Evolutionary conservation across 2,113 vertebrate species (phyloP).

Genomic region (Proteles cristata): DNA sequence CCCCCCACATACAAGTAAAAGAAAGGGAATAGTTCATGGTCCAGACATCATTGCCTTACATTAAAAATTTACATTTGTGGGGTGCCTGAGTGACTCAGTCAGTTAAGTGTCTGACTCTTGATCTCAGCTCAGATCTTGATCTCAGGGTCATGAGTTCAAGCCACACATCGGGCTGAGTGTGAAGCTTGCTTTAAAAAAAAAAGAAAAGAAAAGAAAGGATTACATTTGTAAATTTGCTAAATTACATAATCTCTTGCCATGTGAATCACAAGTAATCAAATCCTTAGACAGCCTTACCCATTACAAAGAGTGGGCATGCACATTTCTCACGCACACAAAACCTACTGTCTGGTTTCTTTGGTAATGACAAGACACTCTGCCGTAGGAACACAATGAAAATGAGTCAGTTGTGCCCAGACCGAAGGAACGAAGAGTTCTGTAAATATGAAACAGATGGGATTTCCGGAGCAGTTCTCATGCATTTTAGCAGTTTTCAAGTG

Average conservation of each 20-base stretch:
- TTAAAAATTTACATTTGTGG: background rate
- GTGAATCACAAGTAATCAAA: slow-evolving; percentile 49
- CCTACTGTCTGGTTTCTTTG: slow-evolving; percentile 67
- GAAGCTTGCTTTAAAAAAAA: too few relatives aligned
- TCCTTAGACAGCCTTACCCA: slow-evolving; percentile 51
- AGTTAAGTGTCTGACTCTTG: too few relatives aligned
- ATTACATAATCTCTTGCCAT: slow-evolving; percentile 46
- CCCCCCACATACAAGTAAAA: background rate
- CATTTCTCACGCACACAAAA: slow-evolving; percentile 23
- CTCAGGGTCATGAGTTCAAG: too few relatives aligned
- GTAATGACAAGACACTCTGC: slow-evolving; percentile 55
- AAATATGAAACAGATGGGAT: slow-evolving; percentile 82
- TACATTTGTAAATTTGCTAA: slow-evolving; percentile 10
- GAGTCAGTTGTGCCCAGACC: slow-evolving; percentile 73
- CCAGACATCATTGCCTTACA: background rate
- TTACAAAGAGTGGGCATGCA: slow-evolving; percentile 23
- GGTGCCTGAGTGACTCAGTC: too few relatives aligned
- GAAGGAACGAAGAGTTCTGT: slow-evolving; percentile 73
- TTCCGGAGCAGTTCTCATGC: slow-evolving; percentile 66
- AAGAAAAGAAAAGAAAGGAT: background rate
- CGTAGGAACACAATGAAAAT: slow-evolving; percentile 76
- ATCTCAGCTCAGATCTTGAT: too few relatives aligned
- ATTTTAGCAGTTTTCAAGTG: slow-evolving; percentile 72
- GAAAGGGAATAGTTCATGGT: background rate
- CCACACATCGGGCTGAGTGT: too few relatives aligned